Base-by-base conservation (phyloP, 2,888 invertebrate species). In the Polyommatus iphigenia region DNA sequence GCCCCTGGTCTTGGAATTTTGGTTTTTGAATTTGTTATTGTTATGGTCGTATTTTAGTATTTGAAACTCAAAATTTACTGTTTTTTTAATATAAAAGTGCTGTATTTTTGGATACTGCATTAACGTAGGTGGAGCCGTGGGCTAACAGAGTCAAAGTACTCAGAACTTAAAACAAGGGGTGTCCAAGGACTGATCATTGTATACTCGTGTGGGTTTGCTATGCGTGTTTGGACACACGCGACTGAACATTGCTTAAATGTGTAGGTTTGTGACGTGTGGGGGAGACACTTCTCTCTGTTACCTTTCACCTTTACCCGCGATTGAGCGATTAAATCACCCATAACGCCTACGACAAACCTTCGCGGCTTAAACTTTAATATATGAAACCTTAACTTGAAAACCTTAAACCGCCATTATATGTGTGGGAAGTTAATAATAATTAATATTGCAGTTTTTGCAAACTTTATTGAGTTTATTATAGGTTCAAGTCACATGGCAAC, bases 281-380 rank as follows among this genome's bases (percentile, higher is more conserved):
- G 32, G 32, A 67, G 18, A 67, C 29, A 67, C 24, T 15, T 67
- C 67, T 67, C 67, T 67, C 67, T 15, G 67, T 67, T 18, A 67
- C 67, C 67, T 67, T 67, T 67, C 67, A 67, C 67, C 29, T 67
- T 67, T 29, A 15, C 29, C 29, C 67, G 67, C 10, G 29, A 32
- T 29, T 15, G 29, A 67, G 67, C 67, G 32, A 6, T 18, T 67
- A 18, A 18, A 32, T 67, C 20, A 67, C 67, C 67, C 15, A 29
- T 62, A 32, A 32, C 67, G 18, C 67, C 67, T 18, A 67, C 67
- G 29, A 18, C 32, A 29, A 15, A 67, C 67, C 67, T 18, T 54
- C 15, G 54, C 54, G 18, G 54, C 18, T 5, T 4, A 54, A 54
- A 67, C 29, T 29, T 67, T 62, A 62, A 24, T 62, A 59, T 59